phyloP scores from a whole-genome alignment of 2,888 invertebrate genomes.

The Gasteruption jaculator region DNA sequence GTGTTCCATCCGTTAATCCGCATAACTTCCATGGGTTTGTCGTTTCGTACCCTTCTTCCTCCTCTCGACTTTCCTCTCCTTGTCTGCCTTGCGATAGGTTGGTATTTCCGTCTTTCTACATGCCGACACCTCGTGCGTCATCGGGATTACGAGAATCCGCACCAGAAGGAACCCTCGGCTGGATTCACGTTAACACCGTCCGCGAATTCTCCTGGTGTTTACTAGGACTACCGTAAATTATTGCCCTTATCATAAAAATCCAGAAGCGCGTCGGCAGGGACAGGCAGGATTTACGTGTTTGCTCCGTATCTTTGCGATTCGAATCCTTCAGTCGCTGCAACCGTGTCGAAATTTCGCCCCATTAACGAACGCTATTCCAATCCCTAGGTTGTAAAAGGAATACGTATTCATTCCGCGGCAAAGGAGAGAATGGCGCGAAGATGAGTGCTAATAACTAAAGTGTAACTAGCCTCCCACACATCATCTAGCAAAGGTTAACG shows the following conservation, averaged over 20 bases:
- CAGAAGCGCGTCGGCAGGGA: too few species aligned
- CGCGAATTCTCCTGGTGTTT: too few species aligned
- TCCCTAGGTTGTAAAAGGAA: too few species aligned
- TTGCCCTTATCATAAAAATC: too few species aligned
- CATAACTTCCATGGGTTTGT: constrained; percentile 27
- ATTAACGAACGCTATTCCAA: too few species aligned
- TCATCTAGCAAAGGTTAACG: constrained; percentile 39
- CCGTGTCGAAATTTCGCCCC: too few species aligned
- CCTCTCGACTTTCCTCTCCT: constrained; percentile 23
- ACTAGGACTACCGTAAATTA: too few species aligned
- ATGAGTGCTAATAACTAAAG: constrained; percentile 29
- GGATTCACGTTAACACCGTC: too few species aligned
- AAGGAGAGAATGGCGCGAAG: constrained; percentile 19
- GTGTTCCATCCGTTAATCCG: constrained; percentile 33
- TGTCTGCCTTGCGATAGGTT: constrained; percentile 28
- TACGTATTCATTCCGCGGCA: constrained; percentile 18
- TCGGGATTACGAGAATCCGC: constrained; percentile 33
- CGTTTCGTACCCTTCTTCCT: constrained; percentile 23
- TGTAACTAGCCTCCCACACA: constrained; percentile 33
- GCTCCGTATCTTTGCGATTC: too few species aligned
- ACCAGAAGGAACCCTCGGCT: constrained; percentile 1
- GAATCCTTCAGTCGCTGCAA: too few species aligned
- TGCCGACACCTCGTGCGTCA: constrained; percentile 34
- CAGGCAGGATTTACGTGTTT: too few species aligned
- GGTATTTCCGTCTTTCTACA: constrained; percentile 34